Evolutionary conservation across 2,888 invertebrate genomes (phyloP).

Genomic region (Dicycla oo): DNA sequence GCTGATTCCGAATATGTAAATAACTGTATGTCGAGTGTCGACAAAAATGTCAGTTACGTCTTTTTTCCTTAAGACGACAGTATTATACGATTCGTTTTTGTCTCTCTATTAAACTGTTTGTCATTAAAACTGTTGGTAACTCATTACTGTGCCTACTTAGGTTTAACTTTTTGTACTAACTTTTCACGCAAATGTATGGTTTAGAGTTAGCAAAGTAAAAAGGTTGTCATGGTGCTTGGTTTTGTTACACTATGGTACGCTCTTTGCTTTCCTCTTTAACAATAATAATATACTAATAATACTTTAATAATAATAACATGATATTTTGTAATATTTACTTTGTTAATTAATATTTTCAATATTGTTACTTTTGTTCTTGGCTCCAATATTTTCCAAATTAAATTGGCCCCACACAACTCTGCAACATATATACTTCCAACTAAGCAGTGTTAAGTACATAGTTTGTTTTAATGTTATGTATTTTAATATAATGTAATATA

Average conservation of each 20-base stretch:
- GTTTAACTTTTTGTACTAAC: slow-evolving; percentile 26
- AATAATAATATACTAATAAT: no score
- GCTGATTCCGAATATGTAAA: no score
- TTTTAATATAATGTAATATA: no score
- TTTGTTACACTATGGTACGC: slow-evolving; percentile 33
- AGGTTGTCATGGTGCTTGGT: slow-evolving; percentile 32
- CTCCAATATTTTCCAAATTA: slow-evolving; percentile 9
- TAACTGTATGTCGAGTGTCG: no score
- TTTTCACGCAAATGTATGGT: slow-evolving; percentile 31
- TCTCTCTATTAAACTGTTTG: background rate
- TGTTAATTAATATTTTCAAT: background rate
- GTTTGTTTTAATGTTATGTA: slow-evolving; percentile 10
- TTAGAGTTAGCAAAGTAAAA: slow-evolving; percentile 34
- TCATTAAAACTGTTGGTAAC: slow-evolving; percentile 15
- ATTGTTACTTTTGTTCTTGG: background rate
- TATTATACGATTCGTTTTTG: slow-evolving; percentile 6
- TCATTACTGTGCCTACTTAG: slow-evolving; percentile 13
- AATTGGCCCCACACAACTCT: slow-evolving; percentile 8
- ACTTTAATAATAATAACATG: no score
- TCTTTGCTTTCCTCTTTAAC: slow-evolving; percentile 14
- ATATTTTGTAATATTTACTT: background rate
- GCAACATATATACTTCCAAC: background rate
- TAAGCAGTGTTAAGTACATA: background rate
- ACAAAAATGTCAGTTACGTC: no score
- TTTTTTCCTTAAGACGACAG: no score